Base-by-base conservation (phyloP, 2,888 invertebrate genomes). In the Sinohyriopsis cumingii region DNA sequence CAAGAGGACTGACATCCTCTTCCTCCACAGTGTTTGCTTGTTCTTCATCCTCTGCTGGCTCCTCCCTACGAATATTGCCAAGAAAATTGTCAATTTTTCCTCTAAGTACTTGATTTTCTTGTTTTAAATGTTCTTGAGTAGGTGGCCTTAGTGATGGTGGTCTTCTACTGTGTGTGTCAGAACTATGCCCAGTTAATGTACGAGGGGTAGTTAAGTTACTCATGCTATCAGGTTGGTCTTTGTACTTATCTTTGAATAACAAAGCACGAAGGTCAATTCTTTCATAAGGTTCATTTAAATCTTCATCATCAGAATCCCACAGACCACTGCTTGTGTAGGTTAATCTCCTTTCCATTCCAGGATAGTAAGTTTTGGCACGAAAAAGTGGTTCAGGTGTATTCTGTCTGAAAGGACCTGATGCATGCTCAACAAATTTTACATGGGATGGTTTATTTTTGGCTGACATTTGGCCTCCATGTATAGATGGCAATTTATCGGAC, bases 231-330 rank as follows among this genome's bases (percentile, higher is more conserved):
- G 77, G 20, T 19, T 75, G 73, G n/a, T 65, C 69, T 68, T 59
- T 69, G 25, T 69, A 74, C 63, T 80, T 78, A 53, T 78, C 68
- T 9, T 80, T 79, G 68, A 81, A 84, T 22, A 85, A 73, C 61
- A 84, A 64, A 20, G 81, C 82, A 55, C 81, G 72, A 56, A 86
- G 71, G 65, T 85, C 84, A 20, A 84, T 77, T 63, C 77, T 79
- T 22, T 84, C 83, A 28, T 76, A 76, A 22, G 72, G 71, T 22
- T 67, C 65, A 55, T 73, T 72, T 64, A 83, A 83, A 72, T 83
- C 83, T 55, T 79, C 79, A 54, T 72, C 70, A 65, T 74, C 74
- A 57, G 73, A 75, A 28, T 78, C 73, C 79, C 79, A 80, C 15
- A 70, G 73, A 55, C 73, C 73, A 67, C 77, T 77, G 59, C 68